phyloP scores from a whole-genome alignment of 2,888 invertebrate genomes.

The Chrysodeixis includens region DNA sequence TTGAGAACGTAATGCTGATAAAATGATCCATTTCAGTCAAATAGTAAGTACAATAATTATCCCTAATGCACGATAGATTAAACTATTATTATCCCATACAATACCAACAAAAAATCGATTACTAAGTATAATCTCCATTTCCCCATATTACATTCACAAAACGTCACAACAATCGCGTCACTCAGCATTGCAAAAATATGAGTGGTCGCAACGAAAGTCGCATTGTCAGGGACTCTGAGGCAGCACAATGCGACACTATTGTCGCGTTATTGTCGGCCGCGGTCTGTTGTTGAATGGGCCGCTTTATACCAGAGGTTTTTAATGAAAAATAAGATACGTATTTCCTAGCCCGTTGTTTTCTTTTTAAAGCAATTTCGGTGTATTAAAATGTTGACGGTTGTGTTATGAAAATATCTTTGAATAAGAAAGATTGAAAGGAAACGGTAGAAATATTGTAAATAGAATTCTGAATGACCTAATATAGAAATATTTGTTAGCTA shows the following conservation, averaged over 20 bases:
- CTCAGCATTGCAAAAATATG: constrained; percentile 48
- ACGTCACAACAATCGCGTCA: constrained; percentile 47
- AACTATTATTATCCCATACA: background rate
- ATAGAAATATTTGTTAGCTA: too few relatives aligned
- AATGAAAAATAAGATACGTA: constrained; percentile 66
- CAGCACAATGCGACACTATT: constrained; percentile 57
- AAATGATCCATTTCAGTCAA: too few relatives aligned
- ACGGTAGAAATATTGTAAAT: background rate
- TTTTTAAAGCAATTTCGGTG: constrained; percentile 36
- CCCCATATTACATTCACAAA: constrained; percentile 31
- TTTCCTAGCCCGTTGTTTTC: constrained; percentile 31
- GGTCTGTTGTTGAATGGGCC: constrained; percentile 56
- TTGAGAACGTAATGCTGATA: too few relatives aligned
- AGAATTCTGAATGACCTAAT: background rate
- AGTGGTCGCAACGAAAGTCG: constrained; percentile 41
- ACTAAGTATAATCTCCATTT: constrained; percentile 11
- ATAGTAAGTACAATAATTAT: too few relatives aligned
- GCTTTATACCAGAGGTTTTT: constrained; percentile 56
- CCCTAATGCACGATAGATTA: too few relatives aligned
- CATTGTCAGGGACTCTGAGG: constrained; percentile 54
- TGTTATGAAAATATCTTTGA: background rate
- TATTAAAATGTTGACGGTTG: constrained; percentile 22
- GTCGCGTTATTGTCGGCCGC: constrained; percentile 58
- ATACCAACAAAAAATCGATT: background rate
- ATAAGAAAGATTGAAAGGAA: background rate